Evolutionary conservation across 2,797 vertebrate species (phyloP), one percentile per base, ranked within the genome.

Genomic region (Fringilla coelebs): DNA sequence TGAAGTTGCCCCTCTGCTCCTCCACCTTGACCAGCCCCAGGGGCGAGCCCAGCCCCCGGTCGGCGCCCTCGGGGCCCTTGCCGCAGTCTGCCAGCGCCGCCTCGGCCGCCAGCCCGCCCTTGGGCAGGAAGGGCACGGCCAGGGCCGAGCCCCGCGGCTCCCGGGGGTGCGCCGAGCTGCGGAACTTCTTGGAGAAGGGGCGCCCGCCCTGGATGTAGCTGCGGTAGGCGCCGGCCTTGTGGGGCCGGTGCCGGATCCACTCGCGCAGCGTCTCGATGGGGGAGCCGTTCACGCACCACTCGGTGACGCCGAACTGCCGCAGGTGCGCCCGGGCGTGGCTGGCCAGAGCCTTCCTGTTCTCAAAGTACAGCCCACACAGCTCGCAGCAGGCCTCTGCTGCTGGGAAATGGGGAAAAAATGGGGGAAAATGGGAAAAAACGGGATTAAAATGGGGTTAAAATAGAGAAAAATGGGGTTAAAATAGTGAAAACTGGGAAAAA

Each of bases 321-420:
- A 99, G 98, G 94, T 99, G 95, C 2, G 99, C n/a, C n/a, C n/a
- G n/a, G n/a, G n/a, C n/a, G n/a, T n/a, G n/a, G n/a, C n/a, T n/a
- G n/a, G n/a, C n/a, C n/a, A n/a, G n/a, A n/a, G n/a, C 99, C 95
- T 99, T 99, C 17, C 99, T 98, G 98, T 99, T 99, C 97, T 99
- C 99, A 58, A 99, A 99, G 98, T 98, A 99, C 90, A 99, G 99
- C 65, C 99, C 99, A 14, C 99, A 99, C 24, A 99, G 98, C 97
- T 99, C 99, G 22, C 99, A 99, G 96, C 99, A 99, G 46, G 99
- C 99, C 93, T 99, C 99, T 80, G 93, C 95, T 76, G 97, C 96
- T 97, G 96, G 38, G 51, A 84, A 10, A 11, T 6, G 4, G 0
- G 5, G 26, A 34, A 12, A 15, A 48, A 66, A 9, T 1, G 6